Evolutionary conservation across 2,113 vertebrate genomes (phyloP).

Genomic region (Urocitellus parryii): DNA sequence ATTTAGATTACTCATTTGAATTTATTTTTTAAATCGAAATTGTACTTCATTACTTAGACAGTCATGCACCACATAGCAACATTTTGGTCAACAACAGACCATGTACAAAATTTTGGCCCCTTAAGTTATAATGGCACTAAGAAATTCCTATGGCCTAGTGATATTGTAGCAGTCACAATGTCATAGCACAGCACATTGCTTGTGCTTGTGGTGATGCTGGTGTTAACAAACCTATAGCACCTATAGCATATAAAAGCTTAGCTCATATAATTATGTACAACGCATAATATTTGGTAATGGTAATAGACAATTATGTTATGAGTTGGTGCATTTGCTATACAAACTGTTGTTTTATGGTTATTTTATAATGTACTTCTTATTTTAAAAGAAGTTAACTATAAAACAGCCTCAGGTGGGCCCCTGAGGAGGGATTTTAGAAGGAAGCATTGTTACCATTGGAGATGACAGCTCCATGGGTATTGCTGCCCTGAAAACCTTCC

Average conservation of each 20-base stretch:
- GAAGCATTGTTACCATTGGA: neutral
- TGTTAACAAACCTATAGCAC: too few relatives aligned
- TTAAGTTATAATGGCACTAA: neutral
- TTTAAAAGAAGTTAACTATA: neutral
- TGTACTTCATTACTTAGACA: neutral
- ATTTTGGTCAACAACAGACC: neutral
- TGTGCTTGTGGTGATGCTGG: too few relatives aligned
- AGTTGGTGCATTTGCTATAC: too few relatives aligned
- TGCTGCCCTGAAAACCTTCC: too few relatives aligned
- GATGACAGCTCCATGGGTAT: neutral
- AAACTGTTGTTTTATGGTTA: too few relatives aligned
- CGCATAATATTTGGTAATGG: too few relatives aligned
- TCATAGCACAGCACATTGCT: too few relatives aligned
- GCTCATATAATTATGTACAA: too few relatives aligned
- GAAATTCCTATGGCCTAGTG: neutral
- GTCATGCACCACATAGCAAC: neutral
- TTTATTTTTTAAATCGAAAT: neutral
- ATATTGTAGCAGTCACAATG: neutral
- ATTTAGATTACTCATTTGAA: neutral
- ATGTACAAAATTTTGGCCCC: neutral
- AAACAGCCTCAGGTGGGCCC: neutral
- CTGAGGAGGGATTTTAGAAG: neutral
- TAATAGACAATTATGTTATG: too few relatives aligned
- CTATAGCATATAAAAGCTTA: too few relatives aligned
- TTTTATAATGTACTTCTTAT: too few relatives aligned